A percentile compares a stretch with the other conserved stretches of the same genome.
phyloP scores from a whole-genome alignment of 1,140 invertebrate genomes.

The Tetramorium simillimum region DNA sequence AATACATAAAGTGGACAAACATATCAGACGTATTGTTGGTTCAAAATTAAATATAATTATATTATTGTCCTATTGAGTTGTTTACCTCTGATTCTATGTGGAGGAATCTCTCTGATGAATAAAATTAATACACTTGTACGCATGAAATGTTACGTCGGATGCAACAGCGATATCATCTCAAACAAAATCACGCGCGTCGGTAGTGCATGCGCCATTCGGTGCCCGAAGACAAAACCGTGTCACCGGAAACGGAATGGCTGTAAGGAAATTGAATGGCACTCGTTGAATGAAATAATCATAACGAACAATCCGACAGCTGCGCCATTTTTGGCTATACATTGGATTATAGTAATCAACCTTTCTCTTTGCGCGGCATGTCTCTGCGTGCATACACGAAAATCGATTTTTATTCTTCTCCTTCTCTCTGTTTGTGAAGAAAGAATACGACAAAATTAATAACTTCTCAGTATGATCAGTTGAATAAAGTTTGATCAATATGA shows the following conservation, averaged over 20 bases:
- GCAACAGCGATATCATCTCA: conserved; percentile 29
- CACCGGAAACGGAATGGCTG: conserved; percentile 19
- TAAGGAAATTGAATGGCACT: conserved; percentile 41
- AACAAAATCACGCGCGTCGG: conserved; percentile 47
- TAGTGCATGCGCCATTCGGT: conserved; percentile 1
- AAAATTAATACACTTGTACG: neutral
- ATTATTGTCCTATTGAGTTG: neutral
- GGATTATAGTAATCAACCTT: conserved; percentile 36
- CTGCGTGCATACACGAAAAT: neutral
- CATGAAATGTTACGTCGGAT: neutral
- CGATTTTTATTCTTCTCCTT: neutral
- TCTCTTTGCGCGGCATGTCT: neutral
- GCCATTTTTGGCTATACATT: conserved; percentile 39
- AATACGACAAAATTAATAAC: neutral
- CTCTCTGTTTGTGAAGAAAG: neutral
- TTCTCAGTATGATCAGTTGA: neutral
- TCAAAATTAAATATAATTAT: neutral
- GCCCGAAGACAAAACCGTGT: conserved; percentile 46
- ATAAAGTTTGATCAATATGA: neutral
- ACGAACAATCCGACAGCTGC: conserved; percentile 31
- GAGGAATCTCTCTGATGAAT: neutral
- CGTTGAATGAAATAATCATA: conserved; percentile 43
- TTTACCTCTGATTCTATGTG: neutral
- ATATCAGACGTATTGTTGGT: neutral
- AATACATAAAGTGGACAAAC: neutral